These are phyloP conservation scores for Megalopta genalis DNA, from an alignment of 1,140 invertebrate genomes.

Conservation along the genomic window DNA sequence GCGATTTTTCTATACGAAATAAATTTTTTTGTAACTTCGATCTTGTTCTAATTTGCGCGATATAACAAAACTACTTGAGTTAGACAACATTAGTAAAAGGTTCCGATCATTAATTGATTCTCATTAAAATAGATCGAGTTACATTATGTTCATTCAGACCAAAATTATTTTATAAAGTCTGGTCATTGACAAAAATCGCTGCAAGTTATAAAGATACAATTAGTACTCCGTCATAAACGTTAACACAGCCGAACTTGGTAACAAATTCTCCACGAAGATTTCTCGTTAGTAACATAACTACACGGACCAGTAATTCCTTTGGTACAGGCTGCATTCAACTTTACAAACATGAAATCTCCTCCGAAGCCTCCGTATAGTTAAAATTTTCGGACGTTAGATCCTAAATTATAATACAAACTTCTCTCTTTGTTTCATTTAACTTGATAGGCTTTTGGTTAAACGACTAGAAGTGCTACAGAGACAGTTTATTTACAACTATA, in stretches of 20 bases:
- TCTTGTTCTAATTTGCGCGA: too few species aligned
- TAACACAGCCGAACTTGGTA: neutral
- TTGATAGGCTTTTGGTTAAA: conserved; percentile 7
- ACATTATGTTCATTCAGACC: too few species aligned
- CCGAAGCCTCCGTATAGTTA: conserved; percentile 11
- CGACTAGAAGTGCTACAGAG: conserved; percentile 34
- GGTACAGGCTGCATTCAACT: conserved; percentile 15
- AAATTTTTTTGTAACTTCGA: too few species aligned
- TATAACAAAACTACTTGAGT: too few species aligned
- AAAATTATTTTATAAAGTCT: too few species aligned
- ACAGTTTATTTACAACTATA: conserved; percentile 38
- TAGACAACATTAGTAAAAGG: too few species aligned
- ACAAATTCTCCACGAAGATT: neutral
- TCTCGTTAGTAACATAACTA: neutral
- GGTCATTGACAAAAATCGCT: neutral
- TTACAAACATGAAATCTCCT: conserved; percentile 16
- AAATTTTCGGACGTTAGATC: conserved; percentile 15
- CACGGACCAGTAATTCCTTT: neutral
- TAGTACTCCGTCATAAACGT: neutral
- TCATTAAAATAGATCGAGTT: too few species aligned
- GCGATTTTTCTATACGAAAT: neutral
- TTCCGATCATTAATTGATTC: too few species aligned
- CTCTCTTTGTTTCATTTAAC: neutral
- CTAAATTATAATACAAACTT: conserved; percentile 35
- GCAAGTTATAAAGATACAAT: neutral